These are phyloP conservation scores for Eugnorisma glareosa DNA, from an alignment of 2,888 invertebrate genomes.

Conservation along the genomic window DNA sequence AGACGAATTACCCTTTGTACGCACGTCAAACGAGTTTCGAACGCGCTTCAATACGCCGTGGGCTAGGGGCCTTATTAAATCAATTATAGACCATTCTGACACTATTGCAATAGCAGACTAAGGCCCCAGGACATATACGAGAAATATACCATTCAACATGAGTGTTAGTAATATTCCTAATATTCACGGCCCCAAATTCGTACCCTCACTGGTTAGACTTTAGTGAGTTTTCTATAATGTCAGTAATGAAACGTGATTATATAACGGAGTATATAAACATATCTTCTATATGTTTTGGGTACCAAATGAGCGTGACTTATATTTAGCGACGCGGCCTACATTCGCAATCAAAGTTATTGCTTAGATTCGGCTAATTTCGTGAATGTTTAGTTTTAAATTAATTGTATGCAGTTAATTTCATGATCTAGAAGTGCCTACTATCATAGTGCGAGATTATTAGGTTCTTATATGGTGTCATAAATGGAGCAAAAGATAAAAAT, in stretches of 20 bases:
- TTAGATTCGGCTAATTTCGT: conserved; percentile 39
- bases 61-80: no score
- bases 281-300: conserved; percentile 26
- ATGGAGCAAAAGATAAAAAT: neutral
- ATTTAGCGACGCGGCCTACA: conserved; percentile 46
- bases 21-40: no score
- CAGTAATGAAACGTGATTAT: conserved; percentile 7
- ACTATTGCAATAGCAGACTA: no score
- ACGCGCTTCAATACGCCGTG: no score
- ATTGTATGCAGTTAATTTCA: neutral
- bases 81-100: no score
- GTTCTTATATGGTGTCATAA: neutral
- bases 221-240: neutral
- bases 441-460: neutral
- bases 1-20: no score
- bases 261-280: conserved; percentile 13
- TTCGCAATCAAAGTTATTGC: conserved; percentile 55
- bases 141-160: no score
- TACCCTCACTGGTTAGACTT: neutral
- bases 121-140: no score
- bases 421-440: neutral
- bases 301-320: conserved; percentile 25
- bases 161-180: neutral
- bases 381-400: conserved; percentile 12
- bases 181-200: neutral